phyloP scores from a whole-genome alignment of 2,888 invertebrate genomes.

The Deilephila porcellus region DNA sequence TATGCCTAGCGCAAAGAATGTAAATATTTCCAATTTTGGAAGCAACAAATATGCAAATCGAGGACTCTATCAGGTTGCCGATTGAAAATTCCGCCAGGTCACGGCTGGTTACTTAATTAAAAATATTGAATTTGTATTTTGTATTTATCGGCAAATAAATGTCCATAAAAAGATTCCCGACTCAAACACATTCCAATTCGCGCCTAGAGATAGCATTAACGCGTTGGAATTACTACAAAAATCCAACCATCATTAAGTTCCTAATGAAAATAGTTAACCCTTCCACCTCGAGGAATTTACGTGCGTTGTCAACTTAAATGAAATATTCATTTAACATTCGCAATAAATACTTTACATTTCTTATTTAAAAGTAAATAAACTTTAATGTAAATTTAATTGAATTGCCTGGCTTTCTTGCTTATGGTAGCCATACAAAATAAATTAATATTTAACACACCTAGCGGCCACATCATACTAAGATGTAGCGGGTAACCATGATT shows the following conservation, averaged over 20 bases:
- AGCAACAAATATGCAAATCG: too few species aligned
- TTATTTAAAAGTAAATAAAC: neutral
- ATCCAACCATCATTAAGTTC: neutral
- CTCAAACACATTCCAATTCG: neutral
- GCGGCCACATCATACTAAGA: too few species aligned
- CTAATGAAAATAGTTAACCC: conserved; percentile 8
- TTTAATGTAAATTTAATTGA: neutral
- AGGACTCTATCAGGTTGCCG: too few species aligned
- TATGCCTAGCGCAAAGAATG: too few species aligned
- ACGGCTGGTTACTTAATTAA: too few species aligned
- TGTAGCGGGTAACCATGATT: neutral
- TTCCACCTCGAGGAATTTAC: conserved; percentile 1
- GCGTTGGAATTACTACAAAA: neutral
- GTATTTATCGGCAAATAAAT: too few species aligned
- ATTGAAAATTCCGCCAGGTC: too few species aligned
- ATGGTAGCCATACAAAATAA: neutral
- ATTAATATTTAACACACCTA: too few species aligned
- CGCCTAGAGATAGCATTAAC: neutral
- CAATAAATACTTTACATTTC: neutral
- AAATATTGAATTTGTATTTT: too few species aligned
- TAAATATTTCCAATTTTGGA: too few species aligned
- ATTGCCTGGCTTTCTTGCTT: neutral
- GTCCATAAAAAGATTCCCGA: neutral
- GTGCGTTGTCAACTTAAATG: neutral
- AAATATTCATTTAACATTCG: neutral